phyloP scores from a whole-genome alignment of 2,888 invertebrate species.

The Anagyrus pseudococci region DNA sequence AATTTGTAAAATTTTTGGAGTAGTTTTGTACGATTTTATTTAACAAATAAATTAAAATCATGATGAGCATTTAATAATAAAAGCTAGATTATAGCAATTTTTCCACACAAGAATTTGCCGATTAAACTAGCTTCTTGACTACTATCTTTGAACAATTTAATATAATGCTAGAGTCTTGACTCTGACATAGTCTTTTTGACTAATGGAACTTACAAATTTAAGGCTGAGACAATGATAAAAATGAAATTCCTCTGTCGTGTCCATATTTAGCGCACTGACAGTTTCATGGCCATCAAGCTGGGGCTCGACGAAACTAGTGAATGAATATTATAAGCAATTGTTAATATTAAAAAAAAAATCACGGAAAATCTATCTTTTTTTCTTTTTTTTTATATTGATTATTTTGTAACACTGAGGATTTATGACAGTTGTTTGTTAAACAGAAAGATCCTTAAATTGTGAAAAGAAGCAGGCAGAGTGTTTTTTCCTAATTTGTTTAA shows the following conservation, averaged over 20 bases:
- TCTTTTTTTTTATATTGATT: constrained; percentile 27
- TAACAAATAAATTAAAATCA: constrained; percentile 9
- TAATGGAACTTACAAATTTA: constrained; percentile 20
- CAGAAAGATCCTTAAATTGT: too few relatives aligned
- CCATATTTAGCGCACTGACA: constrained; percentile 27
- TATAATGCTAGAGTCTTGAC: constrained; percentile 31
- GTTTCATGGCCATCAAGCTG: constrained; percentile 39
- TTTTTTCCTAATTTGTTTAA: too few relatives aligned
- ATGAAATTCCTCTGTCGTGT: constrained; percentile 27
- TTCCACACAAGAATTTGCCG: constrained; percentile 24
- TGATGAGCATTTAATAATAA: constrained; percentile 12
- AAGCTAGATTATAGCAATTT: constrained; percentile 18
- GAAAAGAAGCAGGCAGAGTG: too few relatives aligned
- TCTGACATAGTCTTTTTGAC: too few relatives aligned
- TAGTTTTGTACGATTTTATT: constrained; percentile 29
- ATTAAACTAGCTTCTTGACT: not conserved
- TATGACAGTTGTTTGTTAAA: too few relatives aligned
- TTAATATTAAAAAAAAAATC: constrained; percentile 25
- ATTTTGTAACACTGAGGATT: constrained; percentile 27
- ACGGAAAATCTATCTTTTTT: constrained; percentile 23
- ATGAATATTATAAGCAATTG: not conserved
- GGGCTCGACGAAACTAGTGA: constrained; percentile 34
- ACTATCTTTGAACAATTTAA: too few relatives aligned
- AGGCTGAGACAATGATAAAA: constrained; percentile 33
- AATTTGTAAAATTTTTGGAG: constrained; percentile 38